Base-by-base conservation (phyloP, 2,797 vertebrate species). In the Bradypodion ventrale region DNA sequence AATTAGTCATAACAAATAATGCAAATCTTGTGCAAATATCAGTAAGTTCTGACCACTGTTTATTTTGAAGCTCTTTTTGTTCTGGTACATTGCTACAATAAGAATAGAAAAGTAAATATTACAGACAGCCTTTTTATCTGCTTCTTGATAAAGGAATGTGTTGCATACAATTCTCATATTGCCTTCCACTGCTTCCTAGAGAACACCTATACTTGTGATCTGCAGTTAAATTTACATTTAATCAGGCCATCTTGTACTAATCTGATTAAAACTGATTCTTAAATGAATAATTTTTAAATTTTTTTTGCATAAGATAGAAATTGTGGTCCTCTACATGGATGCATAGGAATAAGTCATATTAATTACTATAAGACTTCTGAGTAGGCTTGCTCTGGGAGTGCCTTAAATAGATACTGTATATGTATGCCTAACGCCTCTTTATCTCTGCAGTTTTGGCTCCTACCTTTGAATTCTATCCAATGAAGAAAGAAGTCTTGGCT, bases 381-480 rank as follows among this genome's bases (percentile, higher is more conserved):
- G 32, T 29, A 46, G 40, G 29, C 21, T 7, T 60, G 42, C 23
- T 62, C 40, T 82, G 21, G 40, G 62, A 75, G 46, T 12, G 29
- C 16, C 12, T 2, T 49, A 42, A 2, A 25, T 6, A 19, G 13
- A 21, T n/a, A n/a, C n/a, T n/a, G n/a, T n/a, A 70, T 35, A 46
- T 74, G 27, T 15, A 32, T 63, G 23, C 37, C 87, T n/a, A 90
- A 7, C 37, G 77, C 23, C 0, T 73, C 40, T 91, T 93, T 94
- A 86, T 85, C 16, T 74, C 86, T 91, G 83, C 87, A 99, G 99
- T 96, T 75, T 96, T 97, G 52, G 95, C 97, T 88, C 99, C 99
- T 49, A 97, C 97, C 5, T 99, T 99, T 94, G 96, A 98, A 92
- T 90, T 96, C 93, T 98, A 96, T 90, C 98, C 98, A 15, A 97